Evolutionary conservation across 92 coral and sea anemone species (phyloP).

Genomic region (Porites divaricata): DNA sequence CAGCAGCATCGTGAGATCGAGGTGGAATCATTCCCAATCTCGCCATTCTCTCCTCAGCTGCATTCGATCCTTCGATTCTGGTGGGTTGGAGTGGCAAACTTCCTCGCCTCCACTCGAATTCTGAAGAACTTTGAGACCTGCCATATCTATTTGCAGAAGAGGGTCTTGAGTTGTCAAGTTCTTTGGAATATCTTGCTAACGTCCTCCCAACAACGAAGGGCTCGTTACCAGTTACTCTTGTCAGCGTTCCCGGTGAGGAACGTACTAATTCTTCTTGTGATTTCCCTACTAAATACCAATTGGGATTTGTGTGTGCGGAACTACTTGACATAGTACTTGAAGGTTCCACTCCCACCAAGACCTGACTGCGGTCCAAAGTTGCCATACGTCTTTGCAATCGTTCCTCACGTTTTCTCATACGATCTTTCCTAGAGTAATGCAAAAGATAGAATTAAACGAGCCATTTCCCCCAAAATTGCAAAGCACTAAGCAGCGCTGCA

Average conservation of each 20-base stretch:
- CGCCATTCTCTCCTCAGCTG: slow-evolving; percentile 40
- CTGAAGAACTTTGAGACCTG: slow-evolving; percentile 12
- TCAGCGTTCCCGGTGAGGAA: neutral
- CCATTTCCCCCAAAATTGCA: no score
- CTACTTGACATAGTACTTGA: slow-evolving; percentile 4
- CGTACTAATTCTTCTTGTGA: slow-evolving; percentile 9
- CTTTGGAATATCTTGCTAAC: slow-evolving; percentile 27
- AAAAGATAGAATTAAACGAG: neutral
- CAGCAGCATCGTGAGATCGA: slow-evolving; percentile 7
- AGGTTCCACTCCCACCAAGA: neutral
- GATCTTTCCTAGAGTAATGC: slow-evolving; percentile 3
- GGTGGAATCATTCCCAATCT: slow-evolving; percentile 46
- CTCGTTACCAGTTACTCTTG: slow-evolving; percentile 42
- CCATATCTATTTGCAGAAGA: slow-evolving; percentile 8
- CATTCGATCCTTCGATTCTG: slow-evolving; percentile 11
- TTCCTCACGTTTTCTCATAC: slow-evolving; percentile 12
- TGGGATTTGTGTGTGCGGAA: slow-evolving; percentile 17
- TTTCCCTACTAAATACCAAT: slow-evolving; percentile 35
- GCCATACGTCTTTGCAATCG: neutral
- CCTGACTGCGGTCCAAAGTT: neutral
- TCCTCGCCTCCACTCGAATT: slow-evolving; percentile 26
- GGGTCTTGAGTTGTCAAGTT: slow-evolving; percentile 42
- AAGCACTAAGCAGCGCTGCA: no score
- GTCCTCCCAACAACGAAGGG: slow-evolving; percentile 41
- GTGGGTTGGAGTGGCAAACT: slow-evolving; percentile 8